Evolutionary conservation across 1,140 invertebrate species (phyloP).

Genomic region (Papilio helenus): DNA sequence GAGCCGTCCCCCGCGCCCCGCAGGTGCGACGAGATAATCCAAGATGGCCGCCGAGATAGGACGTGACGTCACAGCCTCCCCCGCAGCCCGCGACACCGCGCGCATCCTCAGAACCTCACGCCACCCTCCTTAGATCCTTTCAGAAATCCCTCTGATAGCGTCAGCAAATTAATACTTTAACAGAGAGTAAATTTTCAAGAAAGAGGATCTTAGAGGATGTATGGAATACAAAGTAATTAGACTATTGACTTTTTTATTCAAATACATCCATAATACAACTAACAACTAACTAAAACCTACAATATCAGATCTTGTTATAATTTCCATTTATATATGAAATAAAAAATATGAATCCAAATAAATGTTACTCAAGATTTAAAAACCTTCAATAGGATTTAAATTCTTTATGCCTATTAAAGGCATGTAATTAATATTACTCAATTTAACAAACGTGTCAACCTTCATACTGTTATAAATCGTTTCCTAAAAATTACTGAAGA

Average conservation of each 20-base stretch:
- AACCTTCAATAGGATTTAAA: too few species aligned
- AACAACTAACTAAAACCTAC: too few species aligned
- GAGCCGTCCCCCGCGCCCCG: conserved; percentile 66
- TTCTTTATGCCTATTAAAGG: too few species aligned
- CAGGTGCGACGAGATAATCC: conserved; percentile 83
- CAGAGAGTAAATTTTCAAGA: neutral
- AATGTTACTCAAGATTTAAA: too few species aligned
- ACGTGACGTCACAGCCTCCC: conserved; percentile 79
- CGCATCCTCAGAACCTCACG: conserved; percentile 78
- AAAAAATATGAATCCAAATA: too few species aligned
- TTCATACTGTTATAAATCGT: neutral
- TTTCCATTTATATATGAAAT: too few species aligned
- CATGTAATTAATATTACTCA: too few species aligned
- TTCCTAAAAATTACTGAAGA: neutral
- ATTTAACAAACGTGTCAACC: neutral
- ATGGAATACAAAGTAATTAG: neutral
- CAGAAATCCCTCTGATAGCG: conserved; percentile 72
- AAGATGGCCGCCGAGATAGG: conserved; percentile 82
- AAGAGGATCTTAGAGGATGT: neutral
- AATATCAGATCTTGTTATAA: too few species aligned
- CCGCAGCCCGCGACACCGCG: conserved; percentile 61
- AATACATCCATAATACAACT: too few species aligned
- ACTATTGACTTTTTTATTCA: too few species aligned
- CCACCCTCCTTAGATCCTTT: conserved; percentile 81
- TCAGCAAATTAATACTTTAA: conserved; percentile 46